These are phyloP conservation scores for Dryas iulia DNA, from an alignment of 1,140 invertebrate species.

Conservation along the genomic window DNA sequence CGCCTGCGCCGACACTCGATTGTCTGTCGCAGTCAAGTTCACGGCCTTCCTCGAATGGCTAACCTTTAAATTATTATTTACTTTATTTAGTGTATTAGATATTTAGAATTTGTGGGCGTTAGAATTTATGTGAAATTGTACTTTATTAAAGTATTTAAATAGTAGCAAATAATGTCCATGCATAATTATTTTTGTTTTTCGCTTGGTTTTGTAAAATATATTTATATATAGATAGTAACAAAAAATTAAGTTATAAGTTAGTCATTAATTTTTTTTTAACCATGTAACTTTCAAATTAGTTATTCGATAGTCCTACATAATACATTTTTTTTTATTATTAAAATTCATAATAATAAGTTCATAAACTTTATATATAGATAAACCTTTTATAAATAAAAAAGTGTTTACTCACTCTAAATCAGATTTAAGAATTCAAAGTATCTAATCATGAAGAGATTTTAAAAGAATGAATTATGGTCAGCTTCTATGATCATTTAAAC, in stretches of 20 bases:
- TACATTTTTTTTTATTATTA: no score
- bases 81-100: neutral
- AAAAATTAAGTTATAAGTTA: no score
- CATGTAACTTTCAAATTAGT: no score
- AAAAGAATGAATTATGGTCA: conserved; percentile 40
- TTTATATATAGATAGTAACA: no score
- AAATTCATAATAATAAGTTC: no score
- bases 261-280: no score
- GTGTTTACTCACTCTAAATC: neutral
- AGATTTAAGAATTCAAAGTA: neutral
- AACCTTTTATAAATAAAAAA: neutral
- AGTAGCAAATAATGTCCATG: no score
- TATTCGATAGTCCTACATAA: no score
- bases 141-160: no score
- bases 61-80: neutral
- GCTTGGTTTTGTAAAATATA: no score
- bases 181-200: no score
- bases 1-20: conserved; percentile 36
- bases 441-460: neutral
- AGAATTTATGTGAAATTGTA: neutral
- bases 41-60: conserved; percentile 41
- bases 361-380: no score
- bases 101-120: neutral
- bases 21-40: conserved; percentile 67
- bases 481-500: conserved; percentile 51